Percentiles rank a stretch among this genome's conserved stretches.
phyloP scores from a whole-genome alignment of 2,113 vertebrate genomes.

The Myotis lucifugus region DNA sequence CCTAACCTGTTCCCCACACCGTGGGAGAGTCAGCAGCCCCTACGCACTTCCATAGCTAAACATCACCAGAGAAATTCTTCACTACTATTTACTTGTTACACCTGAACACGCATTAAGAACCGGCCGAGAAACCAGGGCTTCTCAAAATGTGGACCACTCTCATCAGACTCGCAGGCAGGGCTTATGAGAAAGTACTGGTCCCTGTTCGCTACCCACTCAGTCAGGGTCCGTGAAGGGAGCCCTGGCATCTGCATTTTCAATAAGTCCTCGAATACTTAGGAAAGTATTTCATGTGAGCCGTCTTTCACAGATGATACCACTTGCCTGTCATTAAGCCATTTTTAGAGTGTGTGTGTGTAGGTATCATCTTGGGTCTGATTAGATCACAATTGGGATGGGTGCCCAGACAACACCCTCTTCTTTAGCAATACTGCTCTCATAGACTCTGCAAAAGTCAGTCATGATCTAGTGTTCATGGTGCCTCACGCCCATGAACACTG shows the following conservation, averaged over 20 bases:
- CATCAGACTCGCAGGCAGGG: not conserved
- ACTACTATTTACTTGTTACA: not conserved
- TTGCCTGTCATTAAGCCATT: not conserved
- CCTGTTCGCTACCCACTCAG: not conserved
- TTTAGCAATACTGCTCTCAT: not conserved
- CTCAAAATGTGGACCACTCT: not conserved
- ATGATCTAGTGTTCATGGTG: fast-evolving
- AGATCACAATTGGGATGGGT: not conserved
- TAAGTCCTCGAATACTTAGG: not conserved
- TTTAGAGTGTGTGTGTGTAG: not conserved
- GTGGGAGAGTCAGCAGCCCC: not conserved
- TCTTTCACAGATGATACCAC: not conserved
- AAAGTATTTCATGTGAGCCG: not conserved
- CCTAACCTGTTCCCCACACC: not conserved
- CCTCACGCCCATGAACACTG: not conserved
- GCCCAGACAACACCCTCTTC: not conserved
- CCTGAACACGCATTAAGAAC: not conserved
- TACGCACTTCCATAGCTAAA: not conserved
- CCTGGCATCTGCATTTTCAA: not conserved
- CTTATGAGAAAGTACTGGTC: not conserved
- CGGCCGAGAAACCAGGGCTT: not conserved
- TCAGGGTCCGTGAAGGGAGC: not conserved
- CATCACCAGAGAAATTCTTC: not conserved
- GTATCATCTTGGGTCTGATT: not conserved
- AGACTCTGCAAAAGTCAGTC: not conserved